Conservation (phyloP, 1,140 invertebrate species). For the Drosophila lacteicornis region DNA sequence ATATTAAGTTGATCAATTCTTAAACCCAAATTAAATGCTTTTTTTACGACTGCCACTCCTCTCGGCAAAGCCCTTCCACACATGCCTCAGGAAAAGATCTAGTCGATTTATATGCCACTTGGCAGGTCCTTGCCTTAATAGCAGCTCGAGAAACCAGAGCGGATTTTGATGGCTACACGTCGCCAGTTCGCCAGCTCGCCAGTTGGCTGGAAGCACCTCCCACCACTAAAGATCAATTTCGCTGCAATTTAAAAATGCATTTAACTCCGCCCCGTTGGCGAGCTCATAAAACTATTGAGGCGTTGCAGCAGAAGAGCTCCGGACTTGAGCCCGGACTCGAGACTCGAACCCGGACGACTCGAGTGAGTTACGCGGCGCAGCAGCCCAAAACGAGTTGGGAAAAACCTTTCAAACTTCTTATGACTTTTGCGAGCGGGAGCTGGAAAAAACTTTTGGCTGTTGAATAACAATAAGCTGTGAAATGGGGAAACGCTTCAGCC, state of each 20-base stretch:
- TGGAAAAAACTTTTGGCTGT: constrained; percentile 58
- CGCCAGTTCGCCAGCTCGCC: constrained; percentile 19
- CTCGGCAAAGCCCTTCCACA: not conserved
- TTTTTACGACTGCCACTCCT: not conserved
- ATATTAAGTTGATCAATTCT: not conserved
- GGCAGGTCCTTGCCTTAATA: constrained; percentile 43
- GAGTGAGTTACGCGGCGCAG: constrained; percentile 54
- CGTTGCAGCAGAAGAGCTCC: constrained; percentile 9
- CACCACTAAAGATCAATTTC: constrained; percentile 76
- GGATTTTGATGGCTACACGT: constrained; percentile 71
- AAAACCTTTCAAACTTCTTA: constrained; percentile 79
- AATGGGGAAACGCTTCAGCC: constrained; percentile 46
- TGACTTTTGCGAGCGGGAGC: constrained; percentile 60
- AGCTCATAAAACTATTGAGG: constrained; percentile 21
- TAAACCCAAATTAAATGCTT: not conserved
- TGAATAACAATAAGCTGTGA: constrained; percentile 80
- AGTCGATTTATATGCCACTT: constrained; percentile 62
- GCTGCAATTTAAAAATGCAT: constrained; percentile 70
- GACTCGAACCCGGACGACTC: constrained; percentile 10
- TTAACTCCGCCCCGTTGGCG: constrained; percentile 36
- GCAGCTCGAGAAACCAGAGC: constrained; percentile 53
- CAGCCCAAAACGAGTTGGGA: constrained; percentile 63
- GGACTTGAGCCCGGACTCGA: not conserved
- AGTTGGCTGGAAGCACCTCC: constrained; percentile 3
- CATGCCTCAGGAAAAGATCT: constrained; percentile 8